Percentiles rank a stretch among this genome's conserved stretches.
Conservation (phyloP, 2,113 vertebrate genomes). For the Falcunculus frontatus region DNA sequence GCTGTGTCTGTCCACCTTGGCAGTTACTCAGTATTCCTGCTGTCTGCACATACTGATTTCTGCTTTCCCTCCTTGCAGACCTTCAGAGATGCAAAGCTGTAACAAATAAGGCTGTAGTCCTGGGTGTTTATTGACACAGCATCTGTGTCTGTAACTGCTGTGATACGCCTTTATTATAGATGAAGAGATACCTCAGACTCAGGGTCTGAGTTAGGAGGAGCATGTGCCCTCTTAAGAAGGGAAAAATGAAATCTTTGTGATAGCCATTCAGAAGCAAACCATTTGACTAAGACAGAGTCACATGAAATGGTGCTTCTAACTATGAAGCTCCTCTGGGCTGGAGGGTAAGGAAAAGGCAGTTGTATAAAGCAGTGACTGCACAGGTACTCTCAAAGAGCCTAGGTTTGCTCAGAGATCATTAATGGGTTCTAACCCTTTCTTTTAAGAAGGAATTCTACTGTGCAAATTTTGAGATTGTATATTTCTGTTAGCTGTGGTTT, state of each 20-base stretch:
- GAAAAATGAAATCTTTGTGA: not conserved
- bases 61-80: not conserved
- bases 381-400: not conserved
- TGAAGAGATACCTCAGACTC: not conserved
- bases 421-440: not conserved
- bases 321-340: not conserved
- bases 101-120: not conserved
- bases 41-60: not conserved
- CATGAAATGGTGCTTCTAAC: not conserved
- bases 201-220: not conserved
- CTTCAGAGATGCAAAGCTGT: not conserved
- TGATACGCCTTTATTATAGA: not conserved
- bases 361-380: not conserved
- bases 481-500: not conserved
- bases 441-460: not conserved
- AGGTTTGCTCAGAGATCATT: not conserved
- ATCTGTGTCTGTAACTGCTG: not conserved
- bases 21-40: not conserved
- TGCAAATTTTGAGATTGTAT: not conserved
- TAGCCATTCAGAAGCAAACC: not conserved
- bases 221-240: not conserved
- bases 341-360: not conserved
- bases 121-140: not conserved
- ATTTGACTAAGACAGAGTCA: not conserved
- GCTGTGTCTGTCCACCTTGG: not conserved